Conservation (phyloP, 2,797 vertebrate genomes). For the Anniella stebbinsi region DNA sequence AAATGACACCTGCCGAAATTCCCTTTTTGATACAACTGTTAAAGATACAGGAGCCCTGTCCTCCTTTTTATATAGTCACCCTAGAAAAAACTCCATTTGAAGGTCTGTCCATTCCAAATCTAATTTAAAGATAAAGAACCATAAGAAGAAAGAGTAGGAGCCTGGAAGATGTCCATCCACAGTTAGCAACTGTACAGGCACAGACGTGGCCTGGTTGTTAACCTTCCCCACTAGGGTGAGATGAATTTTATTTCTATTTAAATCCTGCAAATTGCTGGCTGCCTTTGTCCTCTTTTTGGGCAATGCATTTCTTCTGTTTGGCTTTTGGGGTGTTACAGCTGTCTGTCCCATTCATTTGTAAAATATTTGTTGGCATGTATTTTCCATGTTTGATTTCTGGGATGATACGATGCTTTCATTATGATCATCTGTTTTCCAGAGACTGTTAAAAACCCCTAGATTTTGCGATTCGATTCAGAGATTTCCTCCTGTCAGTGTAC, state of each 20-base stretch:
- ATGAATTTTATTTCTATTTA: neutral
- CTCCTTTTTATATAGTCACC: too few relatives aligned
- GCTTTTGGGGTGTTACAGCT: neutral
- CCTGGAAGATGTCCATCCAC: too few relatives aligned
- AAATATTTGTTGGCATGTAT: neutral
- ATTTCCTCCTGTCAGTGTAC: conserved; percentile 36
- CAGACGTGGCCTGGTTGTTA: neutral
- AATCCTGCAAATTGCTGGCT: neutral
- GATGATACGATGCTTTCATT: neutral
- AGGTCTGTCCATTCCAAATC: too few relatives aligned
- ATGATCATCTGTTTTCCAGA: neutral
- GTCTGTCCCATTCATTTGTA: neutral
- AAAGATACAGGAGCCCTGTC: too few relatives aligned
- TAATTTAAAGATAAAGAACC: too few relatives aligned
- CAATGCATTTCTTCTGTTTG: neutral
- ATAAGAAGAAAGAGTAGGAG: too few relatives aligned
- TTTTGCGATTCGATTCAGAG: conserved; percentile 26
- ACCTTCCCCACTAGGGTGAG: neutral
- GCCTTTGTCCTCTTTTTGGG: neutral
- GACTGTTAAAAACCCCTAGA: neutral
- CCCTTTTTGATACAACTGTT: too few relatives aligned
- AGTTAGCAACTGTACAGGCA: too few relatives aligned
- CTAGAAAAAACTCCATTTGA: too few relatives aligned
- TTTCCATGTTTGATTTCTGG: neutral
- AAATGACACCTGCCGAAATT: too few relatives aligned